Conservation (phyloP, 2,113 vertebrate genomes). For the Chaetorhynchus papuensis region DNA sequence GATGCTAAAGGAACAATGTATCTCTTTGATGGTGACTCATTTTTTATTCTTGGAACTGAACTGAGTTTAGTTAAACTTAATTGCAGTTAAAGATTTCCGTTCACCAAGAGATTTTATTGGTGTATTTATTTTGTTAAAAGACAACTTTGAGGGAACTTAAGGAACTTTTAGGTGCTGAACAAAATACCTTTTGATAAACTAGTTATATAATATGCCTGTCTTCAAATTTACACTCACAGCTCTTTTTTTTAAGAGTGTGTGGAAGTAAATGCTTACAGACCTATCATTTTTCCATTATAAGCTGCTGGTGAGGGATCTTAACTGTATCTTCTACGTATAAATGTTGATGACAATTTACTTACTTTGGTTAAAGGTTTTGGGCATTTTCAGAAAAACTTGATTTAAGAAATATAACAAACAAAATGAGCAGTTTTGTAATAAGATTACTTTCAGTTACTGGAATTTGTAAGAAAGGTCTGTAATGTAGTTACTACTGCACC, state of each 20-base stretch:
- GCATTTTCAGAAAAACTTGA: neutral
- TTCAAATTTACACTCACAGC: neutral
- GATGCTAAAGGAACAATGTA: neutral
- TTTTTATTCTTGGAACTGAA: neutral
- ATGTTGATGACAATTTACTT: neutral
- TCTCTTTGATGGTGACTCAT: neutral
- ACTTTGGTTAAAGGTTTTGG: neutral
- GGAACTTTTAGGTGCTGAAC: neutral
- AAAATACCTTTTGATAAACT: neutral
- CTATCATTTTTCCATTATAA: neutral
- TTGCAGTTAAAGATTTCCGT: neutral
- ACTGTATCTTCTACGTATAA: neutral
- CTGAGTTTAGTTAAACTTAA: neutral
- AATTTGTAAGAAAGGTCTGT: neutral
- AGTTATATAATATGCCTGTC: neutral
- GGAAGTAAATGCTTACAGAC: neutral
- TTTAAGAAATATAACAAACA: neutral
- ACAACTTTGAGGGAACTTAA: neutral
- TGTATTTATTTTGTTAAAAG: neutral
- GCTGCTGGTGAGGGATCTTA: neutral
- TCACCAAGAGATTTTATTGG: neutral
- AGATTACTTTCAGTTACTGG: neutral
- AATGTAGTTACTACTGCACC: neutral
- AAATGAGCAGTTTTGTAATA: neutral
- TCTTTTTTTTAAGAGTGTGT: neutral